phyloP scores from a whole-genome alignment of 2,888 invertebrate genomes.

The Lasioglossum pauxillum region DNA sequence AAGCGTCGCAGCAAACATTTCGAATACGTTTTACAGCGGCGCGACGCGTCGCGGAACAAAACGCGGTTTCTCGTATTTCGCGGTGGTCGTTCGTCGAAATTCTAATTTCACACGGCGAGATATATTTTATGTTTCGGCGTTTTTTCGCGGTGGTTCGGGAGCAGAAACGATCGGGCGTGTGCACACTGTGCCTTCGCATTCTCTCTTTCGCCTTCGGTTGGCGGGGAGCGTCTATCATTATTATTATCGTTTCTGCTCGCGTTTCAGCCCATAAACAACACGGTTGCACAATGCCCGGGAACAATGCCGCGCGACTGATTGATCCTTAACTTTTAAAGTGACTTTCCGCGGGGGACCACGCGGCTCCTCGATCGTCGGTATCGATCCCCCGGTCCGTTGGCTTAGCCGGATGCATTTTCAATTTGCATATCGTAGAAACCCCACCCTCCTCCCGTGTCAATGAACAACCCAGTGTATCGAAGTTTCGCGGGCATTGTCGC shows the following conservation, averaged over 20 bases:
- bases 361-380: conserved; percentile 13
- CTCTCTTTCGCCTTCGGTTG: neutral
- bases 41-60: conserved; percentile 30
- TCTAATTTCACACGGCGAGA: conserved; percentile 52
- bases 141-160: neutral
- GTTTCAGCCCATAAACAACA: conserved; percentile 59
- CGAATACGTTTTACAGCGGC: conserved; percentile 54
- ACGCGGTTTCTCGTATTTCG: conserved; percentile 48
- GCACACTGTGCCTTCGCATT: conserved; percentile 15
- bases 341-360: conserved; percentile 7
- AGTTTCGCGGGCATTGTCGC: conserved; percentile 36
- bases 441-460: neutral
- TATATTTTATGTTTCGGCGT: conserved; percentile 45
- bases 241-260: conserved; percentile 60
- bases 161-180: conserved; percentile 21
- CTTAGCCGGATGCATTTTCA: conserved; percentile 43
- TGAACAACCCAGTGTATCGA: conserved; percentile 13
- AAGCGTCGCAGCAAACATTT: conserved; percentile 26
- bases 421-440: conserved; percentile 53
- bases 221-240: conserved; percentile 33
- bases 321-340: conserved; percentile 65
- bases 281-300: conserved; percentile 54
- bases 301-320: conserved; percentile 58
- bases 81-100: conserved; percentile 47
- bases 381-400: neutral